A percentile compares a stretch with the other conserved stretches of the same genome.
phyloP scores from a whole-genome alignment of 2,888 invertebrate genomes.

The Cyaniris semiargus region DNA sequence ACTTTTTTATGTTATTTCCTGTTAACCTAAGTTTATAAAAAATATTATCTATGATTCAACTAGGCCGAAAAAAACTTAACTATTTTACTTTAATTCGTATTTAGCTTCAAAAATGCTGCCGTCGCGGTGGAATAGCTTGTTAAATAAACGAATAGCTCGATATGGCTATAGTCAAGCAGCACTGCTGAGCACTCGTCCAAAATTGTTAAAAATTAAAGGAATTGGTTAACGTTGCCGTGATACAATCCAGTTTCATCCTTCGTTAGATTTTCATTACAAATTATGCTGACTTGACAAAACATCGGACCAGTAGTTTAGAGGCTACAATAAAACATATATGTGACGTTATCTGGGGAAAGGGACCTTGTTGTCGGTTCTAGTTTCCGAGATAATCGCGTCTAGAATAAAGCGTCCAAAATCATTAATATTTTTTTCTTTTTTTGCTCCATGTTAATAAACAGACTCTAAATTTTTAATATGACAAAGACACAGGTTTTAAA shows the following conservation, averaged over 20 bases:
- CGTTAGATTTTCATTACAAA: neutral
- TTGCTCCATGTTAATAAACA: too few relatives aligned
- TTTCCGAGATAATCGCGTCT: too few relatives aligned
- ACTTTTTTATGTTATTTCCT: too few relatives aligned
- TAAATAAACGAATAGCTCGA: slow-evolving; percentile 5
- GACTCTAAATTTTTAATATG: too few relatives aligned
- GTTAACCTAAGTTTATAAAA: too few relatives aligned
- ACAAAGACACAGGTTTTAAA: too few relatives aligned
- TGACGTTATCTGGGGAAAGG: too few relatives aligned
- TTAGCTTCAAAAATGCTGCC: neutral
- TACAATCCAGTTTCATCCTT: neutral
- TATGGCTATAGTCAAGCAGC: slow-evolving; percentile 1
- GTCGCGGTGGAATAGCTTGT: neutral
- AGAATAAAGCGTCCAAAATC: too few relatives aligned
- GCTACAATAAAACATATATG: neutral
- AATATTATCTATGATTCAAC: too few relatives aligned
- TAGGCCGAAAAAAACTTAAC: neutral
- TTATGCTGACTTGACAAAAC: neutral
- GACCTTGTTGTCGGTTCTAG: too few relatives aligned
- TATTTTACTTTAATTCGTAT: neutral
- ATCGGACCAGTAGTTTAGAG: neutral
- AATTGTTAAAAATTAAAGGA: slow-evolving; percentile 10
- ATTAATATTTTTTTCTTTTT: too few relatives aligned
- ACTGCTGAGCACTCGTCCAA: neutral
- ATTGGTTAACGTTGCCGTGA: slow-evolving; percentile 9